Evolutionary conservation across 2,797 vertebrate species (phyloP).

Genomic region (Masticophis lateralis): DNA sequence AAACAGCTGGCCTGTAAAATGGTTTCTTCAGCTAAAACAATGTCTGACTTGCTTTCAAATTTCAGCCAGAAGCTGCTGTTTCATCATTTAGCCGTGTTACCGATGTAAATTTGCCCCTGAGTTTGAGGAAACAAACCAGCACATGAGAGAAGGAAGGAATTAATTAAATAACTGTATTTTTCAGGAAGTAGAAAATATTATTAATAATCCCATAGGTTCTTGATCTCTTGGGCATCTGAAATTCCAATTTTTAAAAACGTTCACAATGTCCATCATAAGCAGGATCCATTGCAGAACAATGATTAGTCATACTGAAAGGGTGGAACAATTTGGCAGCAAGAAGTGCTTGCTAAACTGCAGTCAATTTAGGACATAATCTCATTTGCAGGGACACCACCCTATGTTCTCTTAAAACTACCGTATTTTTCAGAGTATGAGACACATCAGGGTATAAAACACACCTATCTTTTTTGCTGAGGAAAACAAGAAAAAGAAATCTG

Average conservation of each 20-base stretch:
- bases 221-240: not conserved
- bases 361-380: not conserved
- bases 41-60: constrained; percentile 67
- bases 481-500: too few species aligned
- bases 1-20: constrained; percentile 71
- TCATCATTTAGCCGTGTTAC: constrained; percentile 70
- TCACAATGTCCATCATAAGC: not conserved
- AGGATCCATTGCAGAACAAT: not conserved
- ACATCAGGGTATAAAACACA: too few species aligned
- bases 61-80: constrained; percentile 68
- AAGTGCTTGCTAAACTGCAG: constrained; percentile 7
- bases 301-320: not conserved
- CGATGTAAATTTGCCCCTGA: constrained; percentile 69
- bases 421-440: too few species aligned
- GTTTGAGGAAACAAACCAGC: constrained; percentile 63
- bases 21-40: constrained; percentile 68
- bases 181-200: constrained; percentile 52
- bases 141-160: not conserved
- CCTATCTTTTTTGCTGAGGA: too few species aligned
- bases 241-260: not conserved
- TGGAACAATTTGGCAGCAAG: not conserved
- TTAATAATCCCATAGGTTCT: constrained; percentile 13
- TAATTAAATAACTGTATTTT: not conserved
- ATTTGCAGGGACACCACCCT: not conserved
- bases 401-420: not conserved